Percentiles rank a stretch among this genome's conserved stretches.
These are phyloP conservation scores for Callaeas wilsoni DNA, from an alignment of 2,113 vertebrate genomes.

Conservation along the genomic window DNA sequence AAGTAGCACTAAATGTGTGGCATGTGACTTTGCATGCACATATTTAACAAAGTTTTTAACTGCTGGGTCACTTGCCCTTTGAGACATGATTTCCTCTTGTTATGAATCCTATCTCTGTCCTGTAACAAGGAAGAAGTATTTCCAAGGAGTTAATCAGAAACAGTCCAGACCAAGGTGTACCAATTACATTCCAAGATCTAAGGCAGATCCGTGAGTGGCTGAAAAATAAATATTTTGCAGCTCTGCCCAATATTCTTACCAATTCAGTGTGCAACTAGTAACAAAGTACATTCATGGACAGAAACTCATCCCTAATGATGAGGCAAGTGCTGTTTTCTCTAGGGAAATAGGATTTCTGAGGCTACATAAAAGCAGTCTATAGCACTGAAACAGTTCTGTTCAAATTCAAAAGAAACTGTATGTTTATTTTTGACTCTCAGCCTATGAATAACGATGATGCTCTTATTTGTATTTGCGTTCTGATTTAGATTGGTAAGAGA, in stretches of 20 bases:
- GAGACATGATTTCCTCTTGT: neutral
- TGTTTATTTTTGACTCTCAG: neutral
- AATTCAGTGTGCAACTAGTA: neutral
- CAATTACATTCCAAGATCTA: neutral
- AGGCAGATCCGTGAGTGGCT: neutral
- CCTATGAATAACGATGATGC: neutral
- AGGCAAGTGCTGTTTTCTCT: neutral
- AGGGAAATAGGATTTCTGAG: neutral
- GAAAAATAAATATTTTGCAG: neutral
- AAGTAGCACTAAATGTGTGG: neutral
- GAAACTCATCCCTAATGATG: neutral
- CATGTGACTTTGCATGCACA: neutral
- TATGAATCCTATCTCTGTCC: neutral
- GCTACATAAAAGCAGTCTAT: neutral
- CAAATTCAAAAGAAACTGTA: neutral
- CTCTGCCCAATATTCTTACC: neutral
- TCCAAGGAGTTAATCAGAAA: neutral
- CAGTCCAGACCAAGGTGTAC: neutral
- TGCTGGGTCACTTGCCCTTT: neutral
- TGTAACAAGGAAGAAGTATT: neutral
- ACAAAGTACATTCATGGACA: neutral
- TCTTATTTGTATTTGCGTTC: conserved; percentile 6
- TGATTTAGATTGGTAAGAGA: neutral
- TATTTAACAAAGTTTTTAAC: neutral
- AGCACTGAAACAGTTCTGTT: neutral